Evolutionary conservation across 2,888 invertebrate species (phyloP), one percentile per base, ranked within the genome.

Genomic region (Quadroppia sp.): DNA sequence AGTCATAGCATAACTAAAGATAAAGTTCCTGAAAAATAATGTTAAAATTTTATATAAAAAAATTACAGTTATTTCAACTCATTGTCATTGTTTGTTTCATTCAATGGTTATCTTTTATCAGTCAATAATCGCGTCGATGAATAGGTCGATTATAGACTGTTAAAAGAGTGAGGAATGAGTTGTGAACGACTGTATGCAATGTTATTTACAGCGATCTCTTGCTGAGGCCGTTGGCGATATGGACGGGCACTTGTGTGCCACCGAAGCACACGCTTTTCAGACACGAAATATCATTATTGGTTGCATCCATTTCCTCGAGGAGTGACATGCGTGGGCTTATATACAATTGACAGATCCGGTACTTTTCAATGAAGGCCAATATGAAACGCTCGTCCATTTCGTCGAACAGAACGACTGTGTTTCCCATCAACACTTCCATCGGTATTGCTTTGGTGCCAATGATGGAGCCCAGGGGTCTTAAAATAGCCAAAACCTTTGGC

Each of bases 261-360:
- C 13, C 40, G 4, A 45, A 45, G 4, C 3, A 2, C 28, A 45
- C 13, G 2, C 1, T 1, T 13, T 45, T 69, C 1, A 69, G 17
- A 25, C 69, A 45, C 1, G 69, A 69, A 1, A 69, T 15, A 17
- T 69, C 69, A 28, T 69, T 45, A n/a, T 25, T 69, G 23, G 42
- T 28, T 7, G 25, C 69, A 17, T 36, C 9, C n/a, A 20, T 13
- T 28, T 32, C 71, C 6, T 25, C 32, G 17, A 56, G 50, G 1
- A 71, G n/a, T 0, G 36, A 50, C n/a, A n/a, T n/a, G n/a, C n/a
- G n/a, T n/a, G n/a, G 48, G 20, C 1, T 28, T 1, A 1, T 48
- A 48, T 1, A 20, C 1, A 32, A 71, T n/a, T 11, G 9, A 45
- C 32, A 48, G 2, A 71, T 36, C 32, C 13, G 1, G 20, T 71